Conservation (phyloP, 2,888 invertebrate species). For the Melieria omissa region DNA sequence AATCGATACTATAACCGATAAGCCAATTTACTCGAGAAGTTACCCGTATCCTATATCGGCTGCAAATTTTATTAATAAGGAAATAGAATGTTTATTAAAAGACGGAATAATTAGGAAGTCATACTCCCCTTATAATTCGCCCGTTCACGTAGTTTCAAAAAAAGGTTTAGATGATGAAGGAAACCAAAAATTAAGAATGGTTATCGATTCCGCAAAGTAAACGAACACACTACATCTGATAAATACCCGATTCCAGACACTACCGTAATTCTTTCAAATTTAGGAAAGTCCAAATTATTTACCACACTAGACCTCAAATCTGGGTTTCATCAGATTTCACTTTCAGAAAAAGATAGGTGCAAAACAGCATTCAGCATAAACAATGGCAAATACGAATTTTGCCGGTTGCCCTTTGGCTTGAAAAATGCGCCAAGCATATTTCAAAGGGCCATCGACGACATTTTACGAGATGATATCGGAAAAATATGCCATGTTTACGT, state of each 20-base stretch:
- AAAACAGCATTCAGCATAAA: conserved; percentile 36
- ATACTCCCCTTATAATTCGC: conserved; percentile 11
- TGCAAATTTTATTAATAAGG: conserved; percentile 5
- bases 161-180: conserved; percentile 21
- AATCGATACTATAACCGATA: conserved; percentile 22
- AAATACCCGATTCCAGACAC: conserved; percentile 42
- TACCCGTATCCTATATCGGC: conserved; percentile 16
- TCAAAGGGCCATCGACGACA: conserved; percentile 17
- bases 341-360: conserved; percentile 35
- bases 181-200: conserved; percentile 15
- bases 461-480: conserved; percentile 11
- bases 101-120: conserved; percentile 16
- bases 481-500: conserved; percentile 21
- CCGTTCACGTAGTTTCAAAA: conserved; percentile 15
- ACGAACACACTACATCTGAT: conserved; percentile 20
- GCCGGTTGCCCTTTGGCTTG: conserved; percentile 23
- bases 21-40: conserved; percentile 20
- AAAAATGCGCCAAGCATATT: conserved; percentile 26
- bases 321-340: conserved; percentile 40
- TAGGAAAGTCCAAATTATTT: conserved; percentile 37
- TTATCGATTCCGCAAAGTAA: conserved; percentile 20
- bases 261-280: conserved; percentile 34
- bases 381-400: conserved; percentile 23
- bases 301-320: conserved; percentile 42
- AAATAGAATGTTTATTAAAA: conserved; percentile 12